These are phyloP conservation scores for Thripadectes ignobilis DNA, from an alignment of 2,797 vertebrate genomes.

Conservation along the genomic window DNA sequence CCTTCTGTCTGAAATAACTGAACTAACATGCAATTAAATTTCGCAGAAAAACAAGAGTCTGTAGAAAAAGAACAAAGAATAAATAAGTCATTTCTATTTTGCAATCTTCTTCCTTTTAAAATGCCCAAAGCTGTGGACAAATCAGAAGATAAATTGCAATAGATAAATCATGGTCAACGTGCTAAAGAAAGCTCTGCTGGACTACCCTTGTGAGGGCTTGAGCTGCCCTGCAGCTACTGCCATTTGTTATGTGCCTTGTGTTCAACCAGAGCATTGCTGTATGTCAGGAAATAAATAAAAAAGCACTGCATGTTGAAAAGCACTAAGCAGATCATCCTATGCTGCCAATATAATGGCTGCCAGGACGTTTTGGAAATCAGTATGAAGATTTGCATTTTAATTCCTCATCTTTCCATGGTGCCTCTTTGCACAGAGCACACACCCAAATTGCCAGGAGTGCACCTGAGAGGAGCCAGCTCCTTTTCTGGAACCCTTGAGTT, in stretches of 20 bases:
- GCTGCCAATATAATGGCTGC: not conserved
- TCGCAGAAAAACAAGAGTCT: not conserved
- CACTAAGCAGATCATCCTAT: not conserved
- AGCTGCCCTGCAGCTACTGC: slow-evolving; percentile 52
- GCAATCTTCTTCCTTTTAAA: not conserved
- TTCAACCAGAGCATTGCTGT: not conserved
- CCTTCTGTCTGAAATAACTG: not conserved
- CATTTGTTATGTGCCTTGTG: slow-evolving; percentile 42
- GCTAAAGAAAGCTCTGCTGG: slow-evolving; percentile 32
- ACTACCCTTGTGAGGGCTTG: slow-evolving; percentile 2
- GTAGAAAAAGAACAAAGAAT: not conserved
- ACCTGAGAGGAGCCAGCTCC: not conserved
- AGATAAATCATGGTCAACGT: slow-evolving; percentile 11
- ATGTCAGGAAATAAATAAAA: slow-evolving; percentile 20
- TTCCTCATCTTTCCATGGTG: not conserved
- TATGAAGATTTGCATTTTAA: not conserved
- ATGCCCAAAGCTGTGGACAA: not conserved
- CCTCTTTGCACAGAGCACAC: not conserved
- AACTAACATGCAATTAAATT: not conserved
- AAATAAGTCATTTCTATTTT: not conserved
- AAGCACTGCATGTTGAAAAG: not conserved
- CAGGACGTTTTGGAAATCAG: not conserved
- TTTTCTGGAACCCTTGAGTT: not conserved
- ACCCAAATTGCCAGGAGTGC: not conserved
- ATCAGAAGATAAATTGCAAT: not conserved